These are phyloP conservation scores for Atlantisia rogersi DNA, from an alignment of 2,113 vertebrate species.

Conservation along the genomic window DNA sequence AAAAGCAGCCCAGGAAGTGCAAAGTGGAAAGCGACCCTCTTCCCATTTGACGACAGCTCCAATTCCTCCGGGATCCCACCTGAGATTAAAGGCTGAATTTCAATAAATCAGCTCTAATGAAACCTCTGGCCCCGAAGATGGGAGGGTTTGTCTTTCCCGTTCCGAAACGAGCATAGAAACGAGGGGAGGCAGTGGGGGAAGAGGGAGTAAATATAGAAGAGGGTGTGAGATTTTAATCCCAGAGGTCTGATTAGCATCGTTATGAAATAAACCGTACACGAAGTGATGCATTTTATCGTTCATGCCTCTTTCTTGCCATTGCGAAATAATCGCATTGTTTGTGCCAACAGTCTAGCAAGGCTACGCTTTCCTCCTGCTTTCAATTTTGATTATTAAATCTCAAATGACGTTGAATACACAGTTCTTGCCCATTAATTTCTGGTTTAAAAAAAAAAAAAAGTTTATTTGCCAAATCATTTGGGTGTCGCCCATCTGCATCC, in stretches of 20 bases:
- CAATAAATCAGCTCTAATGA: slow-evolving; percentile 81
- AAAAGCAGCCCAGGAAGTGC: slow-evolving; percentile 66
- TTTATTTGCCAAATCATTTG: slow-evolving; percentile 3
- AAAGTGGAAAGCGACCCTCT: slow-evolving; percentile 75
- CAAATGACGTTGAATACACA: background rate
- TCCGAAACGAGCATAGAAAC: slow-evolving; percentile 53
- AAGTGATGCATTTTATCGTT: slow-evolving; percentile 29
- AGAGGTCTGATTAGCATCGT: slow-evolving; percentile 70
- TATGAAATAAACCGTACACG: slow-evolving; percentile 67
- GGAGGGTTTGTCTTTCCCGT: slow-evolving; percentile 32
- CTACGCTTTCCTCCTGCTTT: slow-evolving; percentile 8
- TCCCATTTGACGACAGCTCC: slow-evolving; percentile 78
- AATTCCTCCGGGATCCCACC: slow-evolving; percentile 80
- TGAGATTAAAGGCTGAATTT: slow-evolving; percentile 85
- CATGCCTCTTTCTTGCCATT: background rate
- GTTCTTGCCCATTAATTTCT: background rate
- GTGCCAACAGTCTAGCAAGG: background rate
- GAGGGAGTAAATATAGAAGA: slow-evolving; percentile 62
- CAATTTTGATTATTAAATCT: slow-evolving; percentile 16
- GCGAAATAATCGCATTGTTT: background rate
- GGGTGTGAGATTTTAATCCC: slow-evolving; percentile 37
- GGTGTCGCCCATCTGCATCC: slow-evolving; percentile 11
- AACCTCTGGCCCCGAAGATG: slow-evolving; percentile 66
- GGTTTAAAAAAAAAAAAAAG: background rate
- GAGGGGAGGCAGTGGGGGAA: background rate